Base-by-base conservation (phyloP, 2,797 vertebrate species). In the Tinamus major region DNA sequence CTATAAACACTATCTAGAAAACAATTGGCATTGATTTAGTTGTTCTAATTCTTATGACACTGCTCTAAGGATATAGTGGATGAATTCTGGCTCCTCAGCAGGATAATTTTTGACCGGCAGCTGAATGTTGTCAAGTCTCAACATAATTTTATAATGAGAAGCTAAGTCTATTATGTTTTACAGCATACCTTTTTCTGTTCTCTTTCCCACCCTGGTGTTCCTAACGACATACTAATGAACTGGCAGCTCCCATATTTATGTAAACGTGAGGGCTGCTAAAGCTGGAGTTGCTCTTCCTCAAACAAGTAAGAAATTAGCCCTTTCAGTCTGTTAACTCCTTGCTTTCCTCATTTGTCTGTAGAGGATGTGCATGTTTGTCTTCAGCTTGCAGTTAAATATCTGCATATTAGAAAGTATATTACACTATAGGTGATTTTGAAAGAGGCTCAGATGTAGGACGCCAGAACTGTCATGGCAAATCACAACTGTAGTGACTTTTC, bases 191-290 rank as follows among this genome's bases (percentile, higher is more conserved):
- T 89, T 90, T 94, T 82, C 69, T 64, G 89, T 79, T 55, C 37
- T 31, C 20, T 8, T 85, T 68, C 14, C n/a, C 9, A 75, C 8
- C 9, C 4, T 31, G 4, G 5, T 87, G 63, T 91, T 90, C 29
- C 72, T 97, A 97, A 96, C 87, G 85, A 91, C 68, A 48, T 85
- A 18, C 31, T 97, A 95, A 96, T 92, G 74, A 96, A 85, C 55
- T 86, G 93, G 96, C 51, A 92, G 46, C 49, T 87, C 75, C 33
- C 78, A 37, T 83, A 69, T 61, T 94, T 96, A 85, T 41, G 84
- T 84, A 94, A 96, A 97, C 94, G 76, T 96, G 46, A 13, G 71
- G 65, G 41, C 68, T 94, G 82, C 58, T 96, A 92, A 95, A 92
- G 68, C 84, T 79, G 67, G 51, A 90, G 58, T 80, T 90, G 90